phyloP scores from a whole-genome alignment of 2,888 invertebrate genomes.

The Heliconius charithonia region DNA sequence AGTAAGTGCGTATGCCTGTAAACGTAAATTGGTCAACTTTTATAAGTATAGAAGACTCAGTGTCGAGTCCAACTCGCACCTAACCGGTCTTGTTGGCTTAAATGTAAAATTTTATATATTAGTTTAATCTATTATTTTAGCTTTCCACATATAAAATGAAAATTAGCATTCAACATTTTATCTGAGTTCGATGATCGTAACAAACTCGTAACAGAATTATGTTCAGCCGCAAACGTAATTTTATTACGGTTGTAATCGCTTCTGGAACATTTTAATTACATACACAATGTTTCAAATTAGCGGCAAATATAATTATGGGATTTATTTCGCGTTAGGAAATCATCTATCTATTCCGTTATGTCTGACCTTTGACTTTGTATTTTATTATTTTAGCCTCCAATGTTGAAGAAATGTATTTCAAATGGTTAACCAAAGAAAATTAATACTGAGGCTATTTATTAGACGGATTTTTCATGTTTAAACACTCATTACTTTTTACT shows the following conservation, averaged over 20 bases:
- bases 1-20: too few species aligned
- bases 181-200: conserved; percentile 31
- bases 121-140: neutral
- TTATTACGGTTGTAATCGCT: conserved; percentile 38
- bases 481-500: too few species aligned
- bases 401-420: too few species aligned
- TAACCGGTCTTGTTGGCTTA: too few species aligned
- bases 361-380: neutral
- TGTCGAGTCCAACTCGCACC: too few species aligned
- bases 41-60: too few species aligned
- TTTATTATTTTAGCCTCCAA: too few species aligned
- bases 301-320: conserved; percentile 33
- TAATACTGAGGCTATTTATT: too few species aligned
- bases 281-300: conserved; percentile 40
- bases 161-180: conserved; percentile 10
- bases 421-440: too few species aligned
- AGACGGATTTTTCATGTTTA: too few species aligned
- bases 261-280: conserved; percentile 42
- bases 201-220: conserved; percentile 38
- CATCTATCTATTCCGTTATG: neutral
- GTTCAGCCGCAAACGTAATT: conserved; percentile 34
- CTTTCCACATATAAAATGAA: neutral
- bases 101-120: too few species aligned
- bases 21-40: too few species aligned
- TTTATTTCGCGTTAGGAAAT: conserved; percentile 27